Evolutionary conservation across 2,113 vertebrate genomes (phyloP), one percentile per base, ranked within the genome.

Genomic region (Illadopsis cleaveri): DNA sequence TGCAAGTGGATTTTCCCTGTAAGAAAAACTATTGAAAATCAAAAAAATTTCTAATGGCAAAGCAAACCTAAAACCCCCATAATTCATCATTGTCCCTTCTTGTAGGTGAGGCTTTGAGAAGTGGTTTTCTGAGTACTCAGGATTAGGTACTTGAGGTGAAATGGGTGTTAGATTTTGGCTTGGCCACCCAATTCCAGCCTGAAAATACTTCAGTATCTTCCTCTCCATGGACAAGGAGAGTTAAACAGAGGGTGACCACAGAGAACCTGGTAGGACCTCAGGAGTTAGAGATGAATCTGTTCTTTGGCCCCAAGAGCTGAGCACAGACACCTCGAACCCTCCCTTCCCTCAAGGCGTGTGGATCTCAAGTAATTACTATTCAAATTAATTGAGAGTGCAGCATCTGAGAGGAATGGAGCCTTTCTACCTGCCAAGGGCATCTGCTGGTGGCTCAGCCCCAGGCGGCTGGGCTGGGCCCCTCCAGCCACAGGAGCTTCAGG

Each of bases 251-350:
- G 17, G 20, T 37, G 24, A 45, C 22, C 10, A 22, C 14, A 54
- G 33, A 48, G 56, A 13, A 60, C 9, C 15, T 30, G 28, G n/a
- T 18, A 19, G 45, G 31, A 79, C 30, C n/a, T 35, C 2, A 0
- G 31, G n/a, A 62, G 35, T 19, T 2, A 66, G 37, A 82, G 25
- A 31, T 0, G 0, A 66, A 21, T 30, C 23, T 1, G 0, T 68
- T 68, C 81, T 76, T 85, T 64, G 44, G 28, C 42, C 56, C 12
- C 28, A 21, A 21, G 17, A 71, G n/a, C 45, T 53, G 28, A 95
- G 57, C 19, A 45, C 9, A 25, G 54, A 53, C 22, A 28, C 25
- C 12, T 80, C 66, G 30, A 35, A 38, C 11, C 42, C 40, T 48
- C 12, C 22, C 20, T 70, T 70, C 7, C n/a, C n/a, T 5, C 10